A percentile compares a stretch with the other conserved stretches of the same genome.
These are phyloP conservation scores for Hypothenemus hampei DNA, from an alignment of 1,140 invertebrate species.

Conservation along the genomic window DNA sequence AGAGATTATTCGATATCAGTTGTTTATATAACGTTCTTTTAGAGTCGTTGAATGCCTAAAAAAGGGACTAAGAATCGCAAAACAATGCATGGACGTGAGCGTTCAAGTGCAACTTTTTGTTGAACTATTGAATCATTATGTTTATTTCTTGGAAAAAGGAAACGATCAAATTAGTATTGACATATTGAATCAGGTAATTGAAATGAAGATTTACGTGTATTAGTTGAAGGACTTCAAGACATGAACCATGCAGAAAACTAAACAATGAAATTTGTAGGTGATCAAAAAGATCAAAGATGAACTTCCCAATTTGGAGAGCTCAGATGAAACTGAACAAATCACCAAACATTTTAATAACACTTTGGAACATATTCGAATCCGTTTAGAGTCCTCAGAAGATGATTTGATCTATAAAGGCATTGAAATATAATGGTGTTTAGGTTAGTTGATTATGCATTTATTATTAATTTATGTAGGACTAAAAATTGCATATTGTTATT, in stretches of 20 bases:
- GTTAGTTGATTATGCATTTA: background rate
- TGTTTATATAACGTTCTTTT: constrained; percentile 4
- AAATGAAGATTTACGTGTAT: background rate
- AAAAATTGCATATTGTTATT: background rate
- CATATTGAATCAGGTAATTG: constrained; percentile 23
- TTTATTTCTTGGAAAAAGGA: constrained; percentile 91
- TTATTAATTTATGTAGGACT: background rate
- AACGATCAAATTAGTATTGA: constrained; percentile 65
- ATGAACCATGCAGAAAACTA: background rate
- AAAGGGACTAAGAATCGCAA: constrained; percentile 90
- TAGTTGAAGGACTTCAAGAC: background rate
- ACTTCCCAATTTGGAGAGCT: constrained; percentile 85
- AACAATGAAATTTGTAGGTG: constrained; percentile 45
- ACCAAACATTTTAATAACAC: constrained; percentile 91
- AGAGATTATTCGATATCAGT: background rate
- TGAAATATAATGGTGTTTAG: constrained; percentile 37
- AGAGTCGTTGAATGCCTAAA: constrained; percentile 90
- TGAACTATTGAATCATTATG: constrained; percentile 90
- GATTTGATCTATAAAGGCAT: constrained; percentile 61
- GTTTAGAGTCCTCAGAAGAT: constrained; percentile 62
- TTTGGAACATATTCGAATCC: constrained; percentile 67
- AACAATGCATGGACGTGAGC: constrained; percentile 95
- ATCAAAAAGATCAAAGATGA: constrained; percentile 90
- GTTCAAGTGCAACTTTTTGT: constrained; percentile 95
- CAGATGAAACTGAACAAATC: constrained; percentile 94